These are phyloP conservation scores for Drosophila multiciliata DNA, from an alignment of 2,888 invertebrate genomes.

Conservation along the genomic window DNA sequence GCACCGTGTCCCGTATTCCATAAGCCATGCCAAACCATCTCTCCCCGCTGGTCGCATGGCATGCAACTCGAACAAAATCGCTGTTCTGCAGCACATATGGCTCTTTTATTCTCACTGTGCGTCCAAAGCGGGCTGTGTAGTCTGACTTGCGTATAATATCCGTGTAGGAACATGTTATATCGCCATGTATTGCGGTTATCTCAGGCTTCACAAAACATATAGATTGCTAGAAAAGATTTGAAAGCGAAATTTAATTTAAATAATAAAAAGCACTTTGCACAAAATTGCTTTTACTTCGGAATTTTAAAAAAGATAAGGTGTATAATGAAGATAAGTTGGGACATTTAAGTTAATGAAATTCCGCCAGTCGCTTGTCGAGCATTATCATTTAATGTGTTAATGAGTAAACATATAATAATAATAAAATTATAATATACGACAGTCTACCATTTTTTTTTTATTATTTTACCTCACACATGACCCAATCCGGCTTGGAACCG, in stretches of 20 bases:
- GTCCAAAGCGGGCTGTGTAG: slow-evolving; percentile 86
- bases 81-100: slow-evolving; percentile 88
- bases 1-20: slow-evolving; percentile 86
- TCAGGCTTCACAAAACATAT: slow-evolving; percentile 83
- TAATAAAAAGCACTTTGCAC: not conserved
- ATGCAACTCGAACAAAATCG: slow-evolving; percentile 90
- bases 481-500: slow-evolving; percentile 88
- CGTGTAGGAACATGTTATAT: slow-evolving; percentile 87
- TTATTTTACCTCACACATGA: slow-evolving; percentile 88
- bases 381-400: not conserved
- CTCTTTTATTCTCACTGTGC: slow-evolving; percentile 86
- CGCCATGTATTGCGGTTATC: slow-evolving; percentile 77
- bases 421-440: too few species aligned
- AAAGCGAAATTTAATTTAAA: not conserved
- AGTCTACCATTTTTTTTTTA: not conserved
- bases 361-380: not conserved
- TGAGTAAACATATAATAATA: not conserved
- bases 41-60: slow-evolving; percentile 84
- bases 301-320: too few species aligned
- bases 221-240: slow-evolving; percentile 74
- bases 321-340: too few species aligned
- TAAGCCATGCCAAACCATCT: slow-evolving; percentile 89
- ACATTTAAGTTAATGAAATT: too few species aligned
- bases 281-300: too few species aligned
- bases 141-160: slow-evolving; percentile 91